phyloP scores from a whole-genome alignment of 2,797 vertebrate genomes.

The Parauchenoglanis punctatus region DNA sequence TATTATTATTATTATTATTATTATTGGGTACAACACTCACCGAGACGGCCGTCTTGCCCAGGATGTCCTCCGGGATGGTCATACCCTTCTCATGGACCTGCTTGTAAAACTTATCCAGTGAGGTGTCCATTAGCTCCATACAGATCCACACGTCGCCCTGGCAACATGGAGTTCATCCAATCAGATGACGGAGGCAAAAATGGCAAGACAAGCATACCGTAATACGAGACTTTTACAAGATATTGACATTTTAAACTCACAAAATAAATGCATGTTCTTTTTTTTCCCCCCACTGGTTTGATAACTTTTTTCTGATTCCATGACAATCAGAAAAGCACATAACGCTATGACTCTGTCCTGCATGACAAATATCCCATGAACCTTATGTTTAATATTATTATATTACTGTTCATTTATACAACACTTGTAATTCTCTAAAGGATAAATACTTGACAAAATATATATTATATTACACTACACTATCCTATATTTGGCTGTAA shows the following conservation, averaged over 20 bases:
- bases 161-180: slow-evolving; percentile 34
- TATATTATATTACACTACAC: not conserved
- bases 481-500: not conserved
- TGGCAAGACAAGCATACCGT: too few relatives aligned
- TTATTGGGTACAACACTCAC: slow-evolving; percentile 76
- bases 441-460: too few relatives aligned
- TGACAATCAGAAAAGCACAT: too few relatives aligned
- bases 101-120: slow-evolving; percentile 99
- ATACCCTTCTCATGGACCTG: slow-evolving; percentile 92
- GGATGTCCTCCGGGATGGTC: slow-evolving; percentile 95
- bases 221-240: not conserved
- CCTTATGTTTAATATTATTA: too few relatives aligned
- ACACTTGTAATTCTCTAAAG: too few relatives aligned
- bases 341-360: not conserved
- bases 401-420: too few relatives aligned
- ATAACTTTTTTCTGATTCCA: too few relatives aligned
- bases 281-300: not conserved
- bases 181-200: not conserved
- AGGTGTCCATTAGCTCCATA: slow-evolving; percentile 99
- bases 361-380: not conserved
- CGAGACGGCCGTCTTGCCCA: slow-evolving; percentile 97
- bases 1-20: not conserved
- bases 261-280: not conserved
- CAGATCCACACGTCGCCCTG: slow-evolving; percentile 99
- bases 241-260: not conserved